phyloP scores from a whole-genome alignment of 2,113 vertebrate genomes.

The Rhinichthys klamathensis region DNA sequence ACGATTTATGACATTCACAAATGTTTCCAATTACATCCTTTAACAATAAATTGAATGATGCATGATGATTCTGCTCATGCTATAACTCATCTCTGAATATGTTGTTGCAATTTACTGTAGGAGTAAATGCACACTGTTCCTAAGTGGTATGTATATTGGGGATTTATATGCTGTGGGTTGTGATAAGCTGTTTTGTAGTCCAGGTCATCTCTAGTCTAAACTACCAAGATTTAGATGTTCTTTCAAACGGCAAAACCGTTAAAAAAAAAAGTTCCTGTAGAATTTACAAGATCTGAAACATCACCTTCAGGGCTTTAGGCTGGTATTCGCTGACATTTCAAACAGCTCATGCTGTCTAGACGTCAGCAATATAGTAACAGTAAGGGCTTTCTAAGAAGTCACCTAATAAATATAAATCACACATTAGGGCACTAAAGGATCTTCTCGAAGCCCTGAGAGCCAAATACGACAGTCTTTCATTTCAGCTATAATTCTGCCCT shows the following conservation, averaged over 20 bases:
- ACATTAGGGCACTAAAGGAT: background rate
- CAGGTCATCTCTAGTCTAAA: background rate
- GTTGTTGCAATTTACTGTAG: no score
- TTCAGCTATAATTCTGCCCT: background rate
- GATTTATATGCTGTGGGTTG: background rate
- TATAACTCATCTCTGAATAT: no score
- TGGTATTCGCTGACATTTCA: conserved; percentile 1
- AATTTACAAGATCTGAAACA: background rate
- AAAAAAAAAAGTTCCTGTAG: background rate
- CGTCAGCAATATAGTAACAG: conserved; percentile 3
- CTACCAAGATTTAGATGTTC: background rate
- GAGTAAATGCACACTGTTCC: no score
- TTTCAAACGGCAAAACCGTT: background rate
- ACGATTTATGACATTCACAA: no score
- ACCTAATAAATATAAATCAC: background rate
- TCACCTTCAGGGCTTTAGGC: background rate
- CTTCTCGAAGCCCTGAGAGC: background rate
- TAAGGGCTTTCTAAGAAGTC: background rate
- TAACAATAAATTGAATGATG: no score
- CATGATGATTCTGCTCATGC: no score
- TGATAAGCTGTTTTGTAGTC: background rate
- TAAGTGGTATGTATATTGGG: background rate
- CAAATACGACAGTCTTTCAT: background rate
- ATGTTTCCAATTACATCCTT: no score
- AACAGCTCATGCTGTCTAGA: background rate